phyloP scores from a whole-genome alignment of 1,140 invertebrate species.

The Protaetia brevitarsis region DNA sequence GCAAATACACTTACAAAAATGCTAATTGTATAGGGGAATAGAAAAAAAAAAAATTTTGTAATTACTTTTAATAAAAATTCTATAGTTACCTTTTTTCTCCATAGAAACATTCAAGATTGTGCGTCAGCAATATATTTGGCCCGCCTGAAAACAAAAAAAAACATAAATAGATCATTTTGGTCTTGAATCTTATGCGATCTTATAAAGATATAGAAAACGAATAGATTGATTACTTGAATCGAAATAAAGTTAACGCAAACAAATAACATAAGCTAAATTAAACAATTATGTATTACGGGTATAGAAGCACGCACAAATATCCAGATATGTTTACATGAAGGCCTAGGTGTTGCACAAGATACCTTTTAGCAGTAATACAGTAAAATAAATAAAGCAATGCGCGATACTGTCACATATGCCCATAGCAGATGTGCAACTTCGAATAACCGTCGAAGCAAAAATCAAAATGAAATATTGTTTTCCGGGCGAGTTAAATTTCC shows the following conservation, averaged over 20 bases:
- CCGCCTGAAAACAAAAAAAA: too few relatives aligned
- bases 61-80: not conserved
- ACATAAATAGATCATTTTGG: too few relatives aligned
- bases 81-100: conserved; percentile 3
- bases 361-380: not conserved
- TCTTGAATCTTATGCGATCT: too few relatives aligned
- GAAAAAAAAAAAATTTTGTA: not conserved
- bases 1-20: too few relatives aligned
- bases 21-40: too few relatives aligned
- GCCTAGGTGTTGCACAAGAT: not conserved
- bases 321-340: too few relatives aligned
- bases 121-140: conserved; percentile 11
- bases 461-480: conserved; percentile 14
- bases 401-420: not conserved
- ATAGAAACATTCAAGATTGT: not conserved
- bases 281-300: too few relatives aligned
- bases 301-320: too few relatives aligned
- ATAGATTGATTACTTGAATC: too few relatives aligned
- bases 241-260: too few relatives aligned
- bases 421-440: not conserved
- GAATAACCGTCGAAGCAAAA: not conserved
- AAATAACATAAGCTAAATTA: too few relatives aligned
- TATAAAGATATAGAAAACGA: too few relatives aligned
- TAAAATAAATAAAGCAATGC: not conserved
- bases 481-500: not conserved